Base-by-base conservation (phyloP, 2,888 invertebrate genomes). In the Pachliopta kotzebuea region DNA sequence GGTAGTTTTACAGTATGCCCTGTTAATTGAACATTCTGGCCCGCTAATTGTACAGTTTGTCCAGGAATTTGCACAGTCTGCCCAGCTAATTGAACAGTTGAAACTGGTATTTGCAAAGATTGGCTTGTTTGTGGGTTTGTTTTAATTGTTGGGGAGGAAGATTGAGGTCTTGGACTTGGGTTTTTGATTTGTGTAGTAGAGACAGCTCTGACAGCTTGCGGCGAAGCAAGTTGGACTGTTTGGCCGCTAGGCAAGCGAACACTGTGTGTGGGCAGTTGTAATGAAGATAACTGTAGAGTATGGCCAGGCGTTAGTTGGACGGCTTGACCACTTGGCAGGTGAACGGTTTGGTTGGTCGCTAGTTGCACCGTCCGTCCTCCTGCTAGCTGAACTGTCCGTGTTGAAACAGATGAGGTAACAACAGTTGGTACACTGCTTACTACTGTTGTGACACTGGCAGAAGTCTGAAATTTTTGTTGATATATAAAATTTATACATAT, bases 1-100 rank as follows among this genome's bases (percentile, higher is more conserved):
- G 86, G 88, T 20, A 89, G 69, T 68, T 90, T 88, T 2, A 89
- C 93, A 0, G 93, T 93, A 60, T 93, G 86, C 1, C 84, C 92
- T 18, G 81, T 89, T 17, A 90, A 68, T 60, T 90, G 90, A 4
- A 90, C 85, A 45, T 85, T 89, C 65, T 85, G 88, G 26, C 88
- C 86, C 17, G 85, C 83, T 53, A 89, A 63, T 64, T 89, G 88
- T 0, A 89, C 86, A 0, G 86, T 88, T 70, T 90, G 90, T 42
- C 84, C 89, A 50, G 72, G 61, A 18, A 88, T 83, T 72, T 83
- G 89, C 31, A 85, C 86, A 18, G 81, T 87, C 67, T 84, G 86
- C 24, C 84, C 87, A n/a, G 80, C 81, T 55, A 81, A 73, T 68
- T 83, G 92, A 11, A 83, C 88, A 1, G 86, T 78, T 0, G 86